A percentile compares a stretch with the other conserved stretches of the same genome.
Evolutionary conservation across 1,140 invertebrate genomes (phyloP).

Genomic region (Drosophila willistoni): DNA sequence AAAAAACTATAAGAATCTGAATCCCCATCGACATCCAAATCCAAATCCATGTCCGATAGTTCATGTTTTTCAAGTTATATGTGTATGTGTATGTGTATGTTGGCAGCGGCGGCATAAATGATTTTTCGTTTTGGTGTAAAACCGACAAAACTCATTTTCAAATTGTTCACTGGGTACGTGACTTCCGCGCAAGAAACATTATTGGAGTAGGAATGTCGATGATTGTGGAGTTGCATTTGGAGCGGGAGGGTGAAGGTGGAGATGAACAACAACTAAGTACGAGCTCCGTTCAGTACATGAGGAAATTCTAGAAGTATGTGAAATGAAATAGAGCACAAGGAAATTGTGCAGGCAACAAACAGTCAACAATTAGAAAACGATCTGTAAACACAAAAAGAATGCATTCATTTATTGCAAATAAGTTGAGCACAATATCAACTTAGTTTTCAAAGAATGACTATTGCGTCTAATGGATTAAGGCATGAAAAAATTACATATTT

Average conservation of each 20-base stretch:
- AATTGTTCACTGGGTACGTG: conserved; percentile 74
- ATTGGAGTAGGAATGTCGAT: conserved; percentile 30
- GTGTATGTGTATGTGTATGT: neutral
- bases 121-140: conserved; percentile 53
- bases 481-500: too few relatives aligned
- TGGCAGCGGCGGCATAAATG: conserved; percentile 25
- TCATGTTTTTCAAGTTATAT: neutral
- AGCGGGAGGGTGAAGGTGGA: conserved; percentile 10
- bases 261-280: neutral
- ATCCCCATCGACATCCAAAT: neutral
- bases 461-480: too few relatives aligned
- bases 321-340: conserved; percentile 10
- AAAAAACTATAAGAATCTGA: conserved; percentile 10
- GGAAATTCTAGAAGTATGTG: conserved; percentile 31
- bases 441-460: too few relatives aligned
- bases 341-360: neutral
- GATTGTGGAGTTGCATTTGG: neutral
- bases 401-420: neutral
- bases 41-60: neutral
- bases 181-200: conserved; percentile 74
- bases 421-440: too few relatives aligned
- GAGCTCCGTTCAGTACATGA: conserved; percentile 10
- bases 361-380: neutral
- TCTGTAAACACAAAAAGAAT: neutral
- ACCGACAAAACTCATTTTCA: conserved; percentile 81